Evolutionary conservation across 2,888 invertebrate species (phyloP), one percentile per base, ranked within the genome.

Genomic region (Chloroclysta siterata): DNA sequence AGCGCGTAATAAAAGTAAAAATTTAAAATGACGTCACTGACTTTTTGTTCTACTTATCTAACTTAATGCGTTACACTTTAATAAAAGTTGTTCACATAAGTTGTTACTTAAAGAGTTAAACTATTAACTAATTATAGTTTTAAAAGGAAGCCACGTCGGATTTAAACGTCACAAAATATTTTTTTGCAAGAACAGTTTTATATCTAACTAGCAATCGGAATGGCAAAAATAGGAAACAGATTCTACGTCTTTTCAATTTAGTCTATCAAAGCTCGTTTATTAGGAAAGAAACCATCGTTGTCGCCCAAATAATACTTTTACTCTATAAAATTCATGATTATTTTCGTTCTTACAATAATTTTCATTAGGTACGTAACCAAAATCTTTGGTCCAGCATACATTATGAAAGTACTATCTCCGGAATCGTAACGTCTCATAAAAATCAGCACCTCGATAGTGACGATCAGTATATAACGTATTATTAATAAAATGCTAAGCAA

Each of bases 201-300:
- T 33, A 14, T 4, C 3, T 6, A 39, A 17, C 10, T 48, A n/a
- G 36, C 42, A 29, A 44, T 28, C 51, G 60, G 46, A 56, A 56
- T 62, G 62, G 52, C 56, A 53, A 62, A 22, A 56, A 44, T 54
- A 50, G 13, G 50, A 42, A 60, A 60, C 42, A 11, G 51, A 8
- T 54, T 36, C 50, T 36, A 47, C 52, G 41, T 56, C 28, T 53
- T 61, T 62, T 42, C 6, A 33, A 10, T 56, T 53, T 15, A 56
- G 17, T 41, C 52, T 52, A 61, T 42, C 55, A 28, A 61, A 61
- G 55, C 51, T 52, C 52, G 44, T 51, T 46, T 13, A 8, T 52
- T 56, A 47, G 6, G n/a, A 56, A 47, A 36, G 36, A 29, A 56
- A 29, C 22, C 10, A 46, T 56, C 62, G 56, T 42, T 33, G 56